Percentiles rank a stretch among this genome's conserved stretches.
These are phyloP conservation scores for Catotricha subobsoleta DNA, from an alignment of 2,888 invertebrate species.

Conservation along the genomic window DNA sequence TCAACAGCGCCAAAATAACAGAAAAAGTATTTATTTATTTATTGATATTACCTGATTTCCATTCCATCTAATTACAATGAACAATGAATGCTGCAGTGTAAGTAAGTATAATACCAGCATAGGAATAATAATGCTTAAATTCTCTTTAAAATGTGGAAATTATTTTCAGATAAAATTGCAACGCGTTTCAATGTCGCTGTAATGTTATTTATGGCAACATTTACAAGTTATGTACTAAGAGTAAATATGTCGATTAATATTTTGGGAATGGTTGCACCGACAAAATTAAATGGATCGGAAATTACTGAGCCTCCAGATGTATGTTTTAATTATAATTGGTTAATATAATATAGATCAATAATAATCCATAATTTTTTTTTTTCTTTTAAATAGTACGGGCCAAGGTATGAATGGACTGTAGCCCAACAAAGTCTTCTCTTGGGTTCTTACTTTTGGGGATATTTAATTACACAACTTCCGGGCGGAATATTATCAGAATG, in stretches of 20 bases:
- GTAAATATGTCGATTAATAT: not conserved
- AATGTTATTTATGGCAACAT: not conserved
- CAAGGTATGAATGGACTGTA: constrained; percentile 37
- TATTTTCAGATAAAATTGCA: too few species aligned
- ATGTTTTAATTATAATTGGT: not conserved
- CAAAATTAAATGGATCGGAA: not conserved
- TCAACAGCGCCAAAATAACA: too few species aligned
- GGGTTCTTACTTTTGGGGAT: constrained; percentile 53
- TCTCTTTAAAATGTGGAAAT: too few species aligned
- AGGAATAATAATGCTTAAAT: too few species aligned
- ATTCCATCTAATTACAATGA: too few species aligned
- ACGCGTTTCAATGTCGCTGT: not conserved
- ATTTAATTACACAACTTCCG: constrained; percentile 43
- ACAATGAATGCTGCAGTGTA: too few species aligned
- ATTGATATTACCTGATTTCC: too few species aligned
- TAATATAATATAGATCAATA: not conserved
- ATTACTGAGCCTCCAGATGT: not conserved
- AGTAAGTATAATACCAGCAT: too few species aligned
- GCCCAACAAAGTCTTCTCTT: constrained; percentile 43
- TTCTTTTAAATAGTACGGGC: constrained; percentile 27
- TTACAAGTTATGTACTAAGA: not conserved
- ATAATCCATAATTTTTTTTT: not conserved
- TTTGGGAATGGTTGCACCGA: not conserved
- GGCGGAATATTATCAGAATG: constrained; percentile 49
- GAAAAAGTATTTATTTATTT: too few species aligned